Evolutionary conservation across 1,140 invertebrate species (phyloP).

Genomic region (Holcopasites calliopsidis): DNA sequence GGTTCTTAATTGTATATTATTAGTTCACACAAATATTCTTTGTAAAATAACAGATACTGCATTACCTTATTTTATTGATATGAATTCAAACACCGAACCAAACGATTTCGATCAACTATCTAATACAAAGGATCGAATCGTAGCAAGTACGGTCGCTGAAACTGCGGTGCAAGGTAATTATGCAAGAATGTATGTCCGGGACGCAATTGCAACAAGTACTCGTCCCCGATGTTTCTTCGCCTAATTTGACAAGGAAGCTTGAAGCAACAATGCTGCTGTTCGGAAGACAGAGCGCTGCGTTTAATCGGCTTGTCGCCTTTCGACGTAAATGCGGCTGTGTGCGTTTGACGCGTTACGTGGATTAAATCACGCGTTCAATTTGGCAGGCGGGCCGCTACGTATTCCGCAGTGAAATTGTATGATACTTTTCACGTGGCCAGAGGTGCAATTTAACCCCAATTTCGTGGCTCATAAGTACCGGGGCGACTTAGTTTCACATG

Average conservation of each 20-base stretch:
- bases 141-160: background rate
- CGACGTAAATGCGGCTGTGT: background rate
- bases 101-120: too few relatives aligned
- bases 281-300: background rate
- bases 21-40: too few relatives aligned
- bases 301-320: constrained; percentile 37
- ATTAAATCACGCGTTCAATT: constrained; percentile 40
- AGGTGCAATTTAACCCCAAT: background rate
- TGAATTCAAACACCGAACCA: too few relatives aligned
- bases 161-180: background rate
- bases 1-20: too few relatives aligned
- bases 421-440: background rate
- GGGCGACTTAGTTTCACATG: too few relatives aligned
- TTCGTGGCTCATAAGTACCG: background rate
- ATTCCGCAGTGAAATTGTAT: background rate
- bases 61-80: too few relatives aligned
- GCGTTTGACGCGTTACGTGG: constrained; percentile 18
- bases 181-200: constrained; percentile 12
- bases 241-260: constrained; percentile 9
- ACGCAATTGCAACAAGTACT: too few relatives aligned
- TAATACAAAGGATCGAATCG: too few relatives aligned
- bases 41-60: too few relatives aligned
- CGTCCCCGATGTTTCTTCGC: background rate
- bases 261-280: background rate
- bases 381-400: constrained; percentile 14